Evolutionary conservation across 53 echinoderm and acorn worm species (phyloP).

Genomic region (Pentamera pediparva): DNA sequence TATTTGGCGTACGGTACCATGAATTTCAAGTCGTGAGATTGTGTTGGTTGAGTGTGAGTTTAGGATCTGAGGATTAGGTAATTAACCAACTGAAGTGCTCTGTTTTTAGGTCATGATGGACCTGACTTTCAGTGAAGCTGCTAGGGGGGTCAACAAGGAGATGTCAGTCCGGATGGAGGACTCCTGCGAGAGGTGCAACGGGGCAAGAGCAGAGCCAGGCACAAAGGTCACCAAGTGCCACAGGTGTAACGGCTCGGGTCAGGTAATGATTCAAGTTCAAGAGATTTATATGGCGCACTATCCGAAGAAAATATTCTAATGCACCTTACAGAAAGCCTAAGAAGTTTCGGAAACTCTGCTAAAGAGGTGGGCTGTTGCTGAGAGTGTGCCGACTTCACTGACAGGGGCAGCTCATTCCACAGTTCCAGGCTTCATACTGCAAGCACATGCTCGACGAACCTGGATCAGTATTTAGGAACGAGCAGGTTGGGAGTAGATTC

Average conservation of each 20-base stretch:
- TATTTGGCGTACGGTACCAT: not conserved
- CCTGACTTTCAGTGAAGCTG: slow-evolving; percentile 86
- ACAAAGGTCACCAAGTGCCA: slow-evolving; percentile 81
- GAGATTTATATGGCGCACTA: too few relatives aligned
- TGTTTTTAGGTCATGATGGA: slow-evolving; percentile 83
- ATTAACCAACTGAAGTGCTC: not conserved
- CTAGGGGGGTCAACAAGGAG: slow-evolving; percentile 91
- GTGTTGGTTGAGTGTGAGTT: not conserved
- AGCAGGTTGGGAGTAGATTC: too few relatives aligned
- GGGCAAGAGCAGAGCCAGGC: slow-evolving; percentile 83
- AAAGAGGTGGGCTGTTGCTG: too few relatives aligned
- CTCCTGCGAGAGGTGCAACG: slow-evolving; percentile 83
- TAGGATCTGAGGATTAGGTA: not conserved
- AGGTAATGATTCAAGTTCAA: slow-evolving; percentile 30
- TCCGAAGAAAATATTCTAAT: too few relatives aligned
- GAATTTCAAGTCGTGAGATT: not conserved
- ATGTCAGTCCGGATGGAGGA: slow-evolving; percentile 74
- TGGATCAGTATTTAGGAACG: too few relatives aligned
- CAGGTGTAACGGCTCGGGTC: slow-evolving; percentile 86
- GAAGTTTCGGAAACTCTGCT: too few relatives aligned
- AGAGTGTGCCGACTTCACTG: too few relatives aligned
- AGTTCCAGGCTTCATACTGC: too few relatives aligned
- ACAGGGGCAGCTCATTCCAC: too few relatives aligned
- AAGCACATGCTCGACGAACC: too few relatives aligned
- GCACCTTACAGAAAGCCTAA: too few relatives aligned